phyloP scores from a whole-genome alignment of 2,113 vertebrate genomes.

The Nibea coibor region DNA sequence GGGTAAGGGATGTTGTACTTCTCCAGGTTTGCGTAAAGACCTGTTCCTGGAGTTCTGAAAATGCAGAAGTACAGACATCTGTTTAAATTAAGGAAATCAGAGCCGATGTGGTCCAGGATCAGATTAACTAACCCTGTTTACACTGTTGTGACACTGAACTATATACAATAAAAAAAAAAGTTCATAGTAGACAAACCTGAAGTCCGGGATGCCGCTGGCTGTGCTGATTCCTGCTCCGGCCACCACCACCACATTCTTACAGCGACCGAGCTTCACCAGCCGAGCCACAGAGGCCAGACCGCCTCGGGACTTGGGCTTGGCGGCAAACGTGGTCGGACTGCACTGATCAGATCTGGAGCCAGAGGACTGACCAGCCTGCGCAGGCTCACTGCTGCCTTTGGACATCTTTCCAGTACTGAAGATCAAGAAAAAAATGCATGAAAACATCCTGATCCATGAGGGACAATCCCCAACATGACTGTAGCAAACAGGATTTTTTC shows the following conservation, averaged over 20 bases:
- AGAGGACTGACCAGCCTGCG: conserved; percentile 19
- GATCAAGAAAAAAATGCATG: not conserved
- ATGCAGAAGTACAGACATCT: not conserved
- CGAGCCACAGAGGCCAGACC: conserved; percentile 83
- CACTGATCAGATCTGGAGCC: conserved; percentile 10
- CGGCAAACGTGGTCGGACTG: not conserved
- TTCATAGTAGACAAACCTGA: conserved; percentile 73
- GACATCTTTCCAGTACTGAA: conserved; percentile 65
- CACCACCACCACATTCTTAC: conserved; percentile 84
- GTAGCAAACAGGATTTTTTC: too few relatives aligned
- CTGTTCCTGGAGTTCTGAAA: conserved; percentile 84
- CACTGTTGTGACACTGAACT: not conserved
- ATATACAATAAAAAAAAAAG: not conserved
- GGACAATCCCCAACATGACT: not conserved
- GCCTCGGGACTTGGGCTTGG: conserved; percentile 17
- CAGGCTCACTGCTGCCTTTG: conserved; percentile 9
- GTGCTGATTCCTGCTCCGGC: conserved; percentile 87
- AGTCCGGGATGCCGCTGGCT: conserved; percentile 87
- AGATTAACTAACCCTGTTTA: not conserved
- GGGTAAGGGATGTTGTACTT: conserved; percentile 84
- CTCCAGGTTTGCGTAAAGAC: conserved; percentile 84
- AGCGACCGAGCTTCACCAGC: conserved; percentile 80
- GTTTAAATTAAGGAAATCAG: not conserved
- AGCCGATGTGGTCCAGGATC: not conserved
- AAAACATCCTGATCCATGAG: too few relatives aligned